These are phyloP conservation scores for Prunella himalayana DNA, from an alignment of 2,113 vertebrate genomes.

Conservation along the genomic window DNA sequence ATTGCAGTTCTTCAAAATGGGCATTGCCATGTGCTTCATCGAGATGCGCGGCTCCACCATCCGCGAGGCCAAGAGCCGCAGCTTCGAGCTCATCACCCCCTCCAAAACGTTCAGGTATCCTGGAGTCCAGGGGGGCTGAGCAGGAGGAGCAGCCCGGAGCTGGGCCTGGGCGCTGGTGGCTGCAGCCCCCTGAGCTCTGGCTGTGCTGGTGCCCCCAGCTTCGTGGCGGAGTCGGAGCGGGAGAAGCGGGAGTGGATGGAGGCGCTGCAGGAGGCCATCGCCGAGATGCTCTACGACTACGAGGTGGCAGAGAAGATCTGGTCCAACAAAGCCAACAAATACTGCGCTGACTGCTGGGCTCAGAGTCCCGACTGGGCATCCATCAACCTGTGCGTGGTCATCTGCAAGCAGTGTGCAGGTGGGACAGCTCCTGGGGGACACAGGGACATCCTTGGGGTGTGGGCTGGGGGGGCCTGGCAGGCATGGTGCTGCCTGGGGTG, in stretches of 20 bases:
- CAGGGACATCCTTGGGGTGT: accelerated
- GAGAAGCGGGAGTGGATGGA: conserved; percentile 94
- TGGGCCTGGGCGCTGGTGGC: accelerated
- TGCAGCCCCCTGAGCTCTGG: neutral
- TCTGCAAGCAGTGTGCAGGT: conserved; percentile 98
- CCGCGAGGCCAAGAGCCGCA: conserved; percentile 86
- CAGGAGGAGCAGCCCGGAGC: accelerated
- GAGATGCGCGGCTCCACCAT: conserved; percentile 88
- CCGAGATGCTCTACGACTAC: conserved; percentile 92
- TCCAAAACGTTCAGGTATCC: conserved; percentile 91
- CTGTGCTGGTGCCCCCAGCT: conserved; percentile 71
- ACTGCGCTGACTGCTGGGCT: conserved; percentile 89
- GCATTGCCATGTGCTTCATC: conserved; percentile 89
- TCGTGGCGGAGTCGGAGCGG: conserved; percentile 85
- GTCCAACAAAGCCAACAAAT: conserved; percentile 93
- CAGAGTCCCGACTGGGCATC: conserved; percentile 94
- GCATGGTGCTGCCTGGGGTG: neutral
- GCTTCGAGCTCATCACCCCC: conserved; percentile 93
- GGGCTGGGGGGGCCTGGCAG: neutral
- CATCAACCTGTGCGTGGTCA: conserved; percentile 95
- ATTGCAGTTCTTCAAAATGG: conserved; percentile 86
- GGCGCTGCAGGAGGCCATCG: conserved; percentile 89
- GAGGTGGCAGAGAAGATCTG: conserved; percentile 99
- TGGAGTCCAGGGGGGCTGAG: accelerated
- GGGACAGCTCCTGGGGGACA: neutral